Percentiles rank a stretch among this genome's conserved stretches.
phyloP scores from a whole-genome alignment of 1,140 invertebrate species.

The Drosophila novamexicana region DNA sequence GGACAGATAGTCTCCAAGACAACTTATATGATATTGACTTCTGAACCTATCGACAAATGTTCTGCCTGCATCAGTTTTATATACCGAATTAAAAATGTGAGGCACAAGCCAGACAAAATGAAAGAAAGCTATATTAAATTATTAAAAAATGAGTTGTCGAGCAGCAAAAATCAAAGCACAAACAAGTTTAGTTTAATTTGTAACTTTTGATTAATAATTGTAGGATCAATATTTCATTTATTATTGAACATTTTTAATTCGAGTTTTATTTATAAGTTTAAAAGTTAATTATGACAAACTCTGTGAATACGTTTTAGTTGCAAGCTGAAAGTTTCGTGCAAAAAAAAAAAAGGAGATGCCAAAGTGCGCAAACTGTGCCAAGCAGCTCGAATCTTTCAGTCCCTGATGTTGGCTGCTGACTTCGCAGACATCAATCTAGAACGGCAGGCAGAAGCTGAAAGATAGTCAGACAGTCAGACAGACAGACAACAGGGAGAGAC shows the following conservation, averaged over 20 bases:
- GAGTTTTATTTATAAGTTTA: neutral
- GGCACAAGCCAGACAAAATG: too few species aligned
- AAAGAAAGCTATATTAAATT: too few species aligned
- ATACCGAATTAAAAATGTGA: too few species aligned
- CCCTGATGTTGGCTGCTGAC: conserved; percentile 47
- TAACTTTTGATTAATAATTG: neutral
- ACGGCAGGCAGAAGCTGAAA: conserved; percentile 60
- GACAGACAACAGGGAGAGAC: conserved; percentile 16
- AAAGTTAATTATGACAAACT: conserved; percentile 10
- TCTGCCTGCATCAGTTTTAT: too few species aligned
- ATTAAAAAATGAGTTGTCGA: too few species aligned
- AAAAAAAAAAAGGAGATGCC: conserved; percentile 12
- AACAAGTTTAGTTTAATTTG: neutral
- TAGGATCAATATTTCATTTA: neutral
- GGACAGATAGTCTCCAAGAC: too few species aligned
- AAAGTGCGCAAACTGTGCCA: conserved; percentile 75
- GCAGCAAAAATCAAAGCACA: too few species aligned
- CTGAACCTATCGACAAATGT: too few species aligned
- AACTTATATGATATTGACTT: too few species aligned
- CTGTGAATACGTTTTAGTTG: neutral
- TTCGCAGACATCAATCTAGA: conserved; percentile 75
- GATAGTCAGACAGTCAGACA: conserved; percentile 55
- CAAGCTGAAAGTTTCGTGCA: neutral
- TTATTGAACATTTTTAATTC: neutral
- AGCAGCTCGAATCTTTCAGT: conserved; percentile 25